Conservation (phyloP, 1,140 invertebrate species). For the Phocides pigmalion region DNA sequence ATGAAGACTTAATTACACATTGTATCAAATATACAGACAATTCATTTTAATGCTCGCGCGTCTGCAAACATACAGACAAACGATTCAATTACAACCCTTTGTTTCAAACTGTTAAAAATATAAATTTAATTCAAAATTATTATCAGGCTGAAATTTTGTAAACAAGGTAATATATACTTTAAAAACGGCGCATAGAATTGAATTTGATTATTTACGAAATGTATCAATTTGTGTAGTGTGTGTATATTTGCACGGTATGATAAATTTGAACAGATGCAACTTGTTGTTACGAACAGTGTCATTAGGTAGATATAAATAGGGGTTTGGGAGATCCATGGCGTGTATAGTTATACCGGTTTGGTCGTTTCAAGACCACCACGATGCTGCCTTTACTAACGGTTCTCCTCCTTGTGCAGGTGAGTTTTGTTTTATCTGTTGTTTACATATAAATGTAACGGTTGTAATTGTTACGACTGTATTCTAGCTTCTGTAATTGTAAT, state of each 20-base stretch:
- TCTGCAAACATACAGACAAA: conserved; percentile 15
- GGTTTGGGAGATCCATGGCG: conserved; percentile 6
- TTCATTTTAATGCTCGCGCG: conserved; percentile 5
- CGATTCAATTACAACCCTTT: conserved; percentile 10
- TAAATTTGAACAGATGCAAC: conserved; percentile 46
- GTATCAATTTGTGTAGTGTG: conserved; percentile 6
- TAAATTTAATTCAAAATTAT: conserved; percentile 3
- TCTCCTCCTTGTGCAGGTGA: conserved; percentile 48
- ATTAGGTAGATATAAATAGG: conserved; percentile 47
- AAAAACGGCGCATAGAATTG: background rate
- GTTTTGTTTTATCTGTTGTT: conserved; percentile 24
- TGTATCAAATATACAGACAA: conserved; percentile 2
- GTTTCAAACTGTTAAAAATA: conserved; percentile 10
- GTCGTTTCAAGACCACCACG: conserved; percentile 41
- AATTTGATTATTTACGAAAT: conserved; percentile 1
- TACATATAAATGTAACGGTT: background rate
- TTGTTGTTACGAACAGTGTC: conserved; percentile 24
- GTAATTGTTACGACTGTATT: background rate
- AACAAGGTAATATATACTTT: conserved; percentile 1
- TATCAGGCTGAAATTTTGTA: background rate
- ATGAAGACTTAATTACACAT: conserved; percentile 26
- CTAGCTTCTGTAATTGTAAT: background rate
- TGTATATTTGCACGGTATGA: conserved; percentile 29
- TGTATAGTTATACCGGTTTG: conserved; percentile 59
- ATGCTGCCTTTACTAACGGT: conserved; percentile 50